Evolutionary conservation across 2,113 vertebrate species (phyloP).

Genomic region (Cairina moschata): DNA sequence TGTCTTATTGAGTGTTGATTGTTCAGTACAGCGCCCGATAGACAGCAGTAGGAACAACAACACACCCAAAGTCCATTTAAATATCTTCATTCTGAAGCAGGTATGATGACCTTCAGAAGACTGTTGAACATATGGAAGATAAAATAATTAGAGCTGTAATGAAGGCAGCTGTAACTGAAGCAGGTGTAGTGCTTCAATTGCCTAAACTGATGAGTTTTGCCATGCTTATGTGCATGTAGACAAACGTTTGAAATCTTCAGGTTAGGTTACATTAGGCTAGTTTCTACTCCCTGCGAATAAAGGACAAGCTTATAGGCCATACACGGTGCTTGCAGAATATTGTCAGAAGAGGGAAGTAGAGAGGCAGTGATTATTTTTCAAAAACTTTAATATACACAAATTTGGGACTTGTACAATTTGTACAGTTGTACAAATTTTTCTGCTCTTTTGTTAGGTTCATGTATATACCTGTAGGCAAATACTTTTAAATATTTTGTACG

Average conservation of each 20-base stretch:
- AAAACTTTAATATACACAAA: neutral
- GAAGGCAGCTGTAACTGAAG: neutral
- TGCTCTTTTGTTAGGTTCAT: neutral
- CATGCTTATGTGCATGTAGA: fast-evolving
- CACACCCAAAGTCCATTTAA: constrained; percentile 82
- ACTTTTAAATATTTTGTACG: neutral
- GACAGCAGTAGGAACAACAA: constrained; percentile 82
- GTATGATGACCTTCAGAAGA: neutral
- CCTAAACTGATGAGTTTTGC: neutral
- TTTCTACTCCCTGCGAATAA: neutral
- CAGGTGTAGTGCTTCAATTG: neutral
- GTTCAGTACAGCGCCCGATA: constrained; percentile 64
- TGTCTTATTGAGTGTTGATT: constrained; percentile 59
- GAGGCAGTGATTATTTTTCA: neutral
- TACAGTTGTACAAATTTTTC: neutral
- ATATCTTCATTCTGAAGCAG: constrained; percentile 79
- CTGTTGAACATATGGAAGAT: constrained; percentile 14
- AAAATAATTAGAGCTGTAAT: neutral
- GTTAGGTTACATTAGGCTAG: neutral
- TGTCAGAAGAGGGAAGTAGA: neutral
- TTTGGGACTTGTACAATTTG: neutral
- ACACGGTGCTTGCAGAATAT: neutral
- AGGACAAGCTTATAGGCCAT: neutral
- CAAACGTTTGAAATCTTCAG: neutral
- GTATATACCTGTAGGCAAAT: neutral